Conservation (phyloP, 2,888 invertebrate genomes). For the Oscheius sp. region DNA sequence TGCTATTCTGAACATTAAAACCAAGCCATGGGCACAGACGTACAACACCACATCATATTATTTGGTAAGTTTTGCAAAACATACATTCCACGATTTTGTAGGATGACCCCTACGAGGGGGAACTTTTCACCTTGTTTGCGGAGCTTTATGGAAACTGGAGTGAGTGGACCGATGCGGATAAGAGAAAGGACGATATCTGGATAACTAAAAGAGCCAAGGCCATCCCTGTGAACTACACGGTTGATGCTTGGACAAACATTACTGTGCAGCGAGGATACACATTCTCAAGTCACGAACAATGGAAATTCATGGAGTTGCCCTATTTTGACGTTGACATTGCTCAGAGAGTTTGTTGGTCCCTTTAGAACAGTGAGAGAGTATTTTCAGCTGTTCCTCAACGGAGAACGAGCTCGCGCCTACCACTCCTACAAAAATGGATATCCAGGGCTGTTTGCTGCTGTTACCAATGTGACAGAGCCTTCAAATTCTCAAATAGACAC, state of each 20-base stretch:
- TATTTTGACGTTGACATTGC: constrained; percentile 22
- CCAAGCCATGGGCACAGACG: constrained; percentile 5
- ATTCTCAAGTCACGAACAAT: constrained; percentile 16
- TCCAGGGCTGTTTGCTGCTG: constrained; percentile 12
- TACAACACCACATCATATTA: constrained; percentile 18
- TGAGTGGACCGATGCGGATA: constrained; percentile 4
- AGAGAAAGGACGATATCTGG: constrained; percentile 18
- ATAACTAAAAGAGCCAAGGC: constrained; percentile 5
- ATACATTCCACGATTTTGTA: background rate
- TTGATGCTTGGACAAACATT: background rate
- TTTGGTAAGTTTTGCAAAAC: background rate
- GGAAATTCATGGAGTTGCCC: constrained; percentile 26
- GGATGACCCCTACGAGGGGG: constrained; percentile 18
- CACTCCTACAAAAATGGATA: background rate
- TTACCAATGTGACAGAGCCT: constrained; percentile 11
- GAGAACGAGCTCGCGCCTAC: constrained; percentile 10
- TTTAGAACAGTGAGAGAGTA: background rate
- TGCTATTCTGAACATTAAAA: background rate
- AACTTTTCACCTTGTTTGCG: constrained; percentile 11
- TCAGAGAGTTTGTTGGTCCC: background rate
- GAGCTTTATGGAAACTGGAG: constrained; percentile 22
- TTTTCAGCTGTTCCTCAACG: constrained; percentile 8
- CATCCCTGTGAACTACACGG: background rate
- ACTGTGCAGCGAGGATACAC: constrained; percentile 7
- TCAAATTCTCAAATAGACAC: background rate